Conservation (phyloP, 2,797 vertebrate genomes). For the Leptatherina wallacei region DNA sequence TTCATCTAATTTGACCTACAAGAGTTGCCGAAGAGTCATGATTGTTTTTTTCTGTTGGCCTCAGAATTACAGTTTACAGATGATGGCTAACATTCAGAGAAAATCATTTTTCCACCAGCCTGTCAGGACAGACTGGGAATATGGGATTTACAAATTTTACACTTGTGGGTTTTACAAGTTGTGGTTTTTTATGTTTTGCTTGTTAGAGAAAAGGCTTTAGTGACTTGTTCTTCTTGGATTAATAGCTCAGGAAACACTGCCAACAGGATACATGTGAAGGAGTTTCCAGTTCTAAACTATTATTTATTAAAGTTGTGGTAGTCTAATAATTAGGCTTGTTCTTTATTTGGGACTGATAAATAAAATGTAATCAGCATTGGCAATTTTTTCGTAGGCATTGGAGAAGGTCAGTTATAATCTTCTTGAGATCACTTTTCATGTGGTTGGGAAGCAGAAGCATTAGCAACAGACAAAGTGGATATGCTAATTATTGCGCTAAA, state of each 20-base stretch:
- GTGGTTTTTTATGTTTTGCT: not conserved
- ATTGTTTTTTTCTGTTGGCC: not conserved
- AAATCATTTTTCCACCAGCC: not conserved
- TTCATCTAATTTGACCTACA: not conserved
- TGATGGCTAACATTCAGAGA: no score
- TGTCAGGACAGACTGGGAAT: not conserved
- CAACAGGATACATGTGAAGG: not conserved
- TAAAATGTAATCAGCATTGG: constrained; percentile 5
- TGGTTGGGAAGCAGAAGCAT: not conserved
- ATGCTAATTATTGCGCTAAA: not conserved
- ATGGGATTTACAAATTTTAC: not conserved
- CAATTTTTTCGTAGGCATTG: not conserved
- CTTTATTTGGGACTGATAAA: not conserved
- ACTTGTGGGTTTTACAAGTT: not conserved
- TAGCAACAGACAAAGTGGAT: not conserved
- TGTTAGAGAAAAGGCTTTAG: not conserved
- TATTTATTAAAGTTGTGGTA: not conserved
- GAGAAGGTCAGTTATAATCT: constrained; percentile 5
- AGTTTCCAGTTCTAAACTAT: not conserved
- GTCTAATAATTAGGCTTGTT: not conserved
- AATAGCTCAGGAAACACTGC: not conserved
- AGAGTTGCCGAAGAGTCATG: not conserved
- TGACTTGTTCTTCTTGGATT: not conserved
- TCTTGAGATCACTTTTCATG: not conserved
- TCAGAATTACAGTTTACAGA: not conserved